These are phyloP conservation scores for Diadumene lineata DNA, from an alignment of 92 coral and sea anemone genomes.

Conservation along the genomic window DNA sequence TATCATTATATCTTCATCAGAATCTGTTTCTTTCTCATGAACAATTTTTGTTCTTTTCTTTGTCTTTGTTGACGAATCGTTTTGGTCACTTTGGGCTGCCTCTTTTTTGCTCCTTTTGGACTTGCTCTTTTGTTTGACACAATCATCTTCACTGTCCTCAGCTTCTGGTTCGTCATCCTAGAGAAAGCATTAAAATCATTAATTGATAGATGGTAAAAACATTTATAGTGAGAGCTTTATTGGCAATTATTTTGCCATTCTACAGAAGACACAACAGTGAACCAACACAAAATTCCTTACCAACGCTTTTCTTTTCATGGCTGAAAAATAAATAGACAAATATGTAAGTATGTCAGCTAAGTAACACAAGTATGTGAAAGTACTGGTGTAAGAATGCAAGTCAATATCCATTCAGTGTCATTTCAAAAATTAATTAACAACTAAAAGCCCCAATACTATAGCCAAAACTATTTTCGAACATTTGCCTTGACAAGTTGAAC, in stretches of 20 bases:
- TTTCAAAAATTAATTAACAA: too few relatives aligned
- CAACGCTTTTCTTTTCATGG: constrained; percentile 26
- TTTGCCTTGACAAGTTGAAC: too few relatives aligned
- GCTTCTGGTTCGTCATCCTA: neutral
- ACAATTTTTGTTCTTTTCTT: constrained; percentile 1
- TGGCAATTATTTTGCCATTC: too few relatives aligned
- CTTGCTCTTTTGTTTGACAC: neutral
- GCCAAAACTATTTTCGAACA: too few relatives aligned
- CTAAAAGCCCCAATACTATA: too few relatives aligned
- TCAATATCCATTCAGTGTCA: too few relatives aligned
- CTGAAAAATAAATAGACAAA: neutral
- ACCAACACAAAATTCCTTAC: constrained; percentile 5
- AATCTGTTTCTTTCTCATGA: neutral
- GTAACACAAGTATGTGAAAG: too few relatives aligned
- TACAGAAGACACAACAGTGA: neutral
- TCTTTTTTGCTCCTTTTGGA: neutral
- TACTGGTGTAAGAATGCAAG: too few relatives aligned
- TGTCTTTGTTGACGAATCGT: neutral
- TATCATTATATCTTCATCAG: neutral
- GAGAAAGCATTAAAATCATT: neutral
- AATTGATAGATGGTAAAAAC: neutral
- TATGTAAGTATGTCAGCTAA: too few relatives aligned
- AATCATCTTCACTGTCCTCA: constrained; percentile 19
- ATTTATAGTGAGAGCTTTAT: too few relatives aligned
- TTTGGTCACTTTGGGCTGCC: neutral